Evolutionary conservation across 2,113 vertebrate species (phyloP), one percentile per base, ranked within the genome.

Genomic region (Plotosus lineatus): DNA sequence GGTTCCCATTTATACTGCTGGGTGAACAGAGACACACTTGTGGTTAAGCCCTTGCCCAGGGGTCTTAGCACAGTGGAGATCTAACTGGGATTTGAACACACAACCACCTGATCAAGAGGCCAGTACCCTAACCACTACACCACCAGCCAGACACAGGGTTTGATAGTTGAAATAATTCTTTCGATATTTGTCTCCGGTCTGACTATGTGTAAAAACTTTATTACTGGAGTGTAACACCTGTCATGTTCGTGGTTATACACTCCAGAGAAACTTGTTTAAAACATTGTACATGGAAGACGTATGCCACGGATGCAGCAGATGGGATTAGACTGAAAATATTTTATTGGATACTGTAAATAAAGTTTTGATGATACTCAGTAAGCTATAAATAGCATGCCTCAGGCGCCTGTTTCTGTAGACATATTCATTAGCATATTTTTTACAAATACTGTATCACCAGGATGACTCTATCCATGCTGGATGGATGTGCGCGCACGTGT

Each of bases 401-500:
- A 79, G 19, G 50, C 12, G 56, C 44, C 55, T 80, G 69, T 80
- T 56, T 80, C 14, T 48, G 55, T 14, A 80, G 79, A 80, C 79
- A 80, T 72, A 40, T 73, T 80, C 53, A 77, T 77, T 77, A 63
- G 5, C 58, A 78, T 78, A 63, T 63, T 78, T 65, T 65, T 78
- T 46, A 74, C 69, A 80, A 31, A 74, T 42, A n/a, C n/a, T n/a
- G n/a, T n/a, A 78, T 79, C 79, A 65, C 46, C 71, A 82, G 44
- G 55, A 80, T 14, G 53, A 72, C 78, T 46, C 79, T 17, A 46
- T 55, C 44, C 42, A 48, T 31, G 42, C 28, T 46, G 58, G 75
- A 44, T 42, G 55, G 58, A 66, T 72, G 65, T n/a, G n/a, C 28
- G 42, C n/a, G 28, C 31, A 17, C 53, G 58, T 81, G 36, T 36